Evolutionary conservation across 2,888 invertebrate species (phyloP).

Genomic region (Ecliptopera silaceata): DNA sequence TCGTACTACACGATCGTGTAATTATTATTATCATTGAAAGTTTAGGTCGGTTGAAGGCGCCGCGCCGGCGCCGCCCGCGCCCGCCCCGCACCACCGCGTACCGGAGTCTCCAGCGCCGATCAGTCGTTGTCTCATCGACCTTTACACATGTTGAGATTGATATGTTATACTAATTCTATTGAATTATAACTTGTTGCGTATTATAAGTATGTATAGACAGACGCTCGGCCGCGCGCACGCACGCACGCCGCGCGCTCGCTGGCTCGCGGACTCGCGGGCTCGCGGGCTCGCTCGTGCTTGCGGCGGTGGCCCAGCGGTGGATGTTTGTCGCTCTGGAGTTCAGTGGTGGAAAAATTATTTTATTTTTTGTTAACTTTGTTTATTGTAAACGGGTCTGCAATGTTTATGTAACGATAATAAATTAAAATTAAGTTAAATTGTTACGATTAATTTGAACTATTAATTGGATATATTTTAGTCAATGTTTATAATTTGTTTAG

Average conservation of each 20-base stretch:
- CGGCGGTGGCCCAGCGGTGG: slow-evolving; percentile 44
- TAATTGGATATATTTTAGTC: slow-evolving; percentile 80
- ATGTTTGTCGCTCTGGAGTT: slow-evolving; percentile 69
- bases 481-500: slow-evolving; percentile 72
- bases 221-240: slow-evolving; percentile 28
- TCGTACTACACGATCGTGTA: slow-evolving; percentile 64
- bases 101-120: slow-evolving; percentile 41
- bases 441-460: slow-evolving; percentile 71
- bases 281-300: slow-evolving; percentile 38
- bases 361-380: slow-evolving; percentile 79
- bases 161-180: slow-evolving; percentile 83
- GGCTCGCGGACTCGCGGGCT: neutral
- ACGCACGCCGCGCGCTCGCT: slow-evolving; percentile 7
- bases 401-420: slow-evolving; percentile 72
- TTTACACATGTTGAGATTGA: slow-evolving; percentile 83
- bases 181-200: slow-evolving; percentile 82
- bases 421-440: slow-evolving; percentile 71
- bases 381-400: slow-evolving; percentile 80
- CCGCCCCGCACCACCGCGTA: slow-evolving; percentile 31
- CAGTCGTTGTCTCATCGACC: slow-evolving; percentile 74
- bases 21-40: slow-evolving; percentile 43
- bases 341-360: slow-evolving; percentile 71
- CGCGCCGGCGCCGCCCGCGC: slow-evolving; percentile 24
- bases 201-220: slow-evolving; percentile 67
- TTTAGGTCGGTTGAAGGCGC: slow-evolving; percentile 45